Evolutionary conservation across 2,888 invertebrate genomes (phyloP).

Genomic region (Cantharis lateralis): DNA sequence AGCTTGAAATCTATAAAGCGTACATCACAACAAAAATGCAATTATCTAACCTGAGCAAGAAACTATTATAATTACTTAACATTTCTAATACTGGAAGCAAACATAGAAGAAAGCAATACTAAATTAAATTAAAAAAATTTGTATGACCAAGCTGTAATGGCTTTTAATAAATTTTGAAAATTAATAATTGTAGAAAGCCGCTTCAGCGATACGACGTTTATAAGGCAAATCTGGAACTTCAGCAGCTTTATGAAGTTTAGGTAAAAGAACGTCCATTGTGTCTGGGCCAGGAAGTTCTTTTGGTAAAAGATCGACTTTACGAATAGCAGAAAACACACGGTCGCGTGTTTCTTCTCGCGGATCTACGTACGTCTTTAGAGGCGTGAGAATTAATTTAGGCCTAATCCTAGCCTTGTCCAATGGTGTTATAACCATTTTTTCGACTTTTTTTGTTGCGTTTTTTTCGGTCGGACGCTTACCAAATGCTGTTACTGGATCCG

Average conservation of each 20-base stretch:
- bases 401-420: conserved; percentile 67
- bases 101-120: neutral
- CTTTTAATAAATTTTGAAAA: neutral
- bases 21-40: conserved; percentile 16
- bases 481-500: conserved; percentile 84
- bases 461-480: conserved; percentile 61
- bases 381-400: conserved; percentile 63
- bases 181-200: conserved; percentile 43
- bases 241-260: conserved; percentile 63
- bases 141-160: neutral
- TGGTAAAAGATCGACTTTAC: conserved; percentile 61
- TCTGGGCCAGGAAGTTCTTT: conserved; percentile 49
- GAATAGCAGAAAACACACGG: conserved; percentile 65
- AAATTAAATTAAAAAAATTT: neutral
- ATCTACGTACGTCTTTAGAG: conserved; percentile 70
- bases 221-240: conserved; percentile 55
- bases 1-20: conserved; percentile 12
- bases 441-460: conserved; percentile 40
- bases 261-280: conserved; percentile 68
- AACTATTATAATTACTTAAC: neutral
- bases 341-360: conserved; percentile 69
- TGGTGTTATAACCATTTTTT: conserved; percentile 59
- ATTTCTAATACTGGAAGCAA: neutral
- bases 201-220: conserved; percentile 59
- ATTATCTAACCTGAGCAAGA: conserved; percentile 16